These are phyloP conservation scores for Erebia palarica DNA, from an alignment of 2,888 invertebrate species.

Conservation along the genomic window DNA sequence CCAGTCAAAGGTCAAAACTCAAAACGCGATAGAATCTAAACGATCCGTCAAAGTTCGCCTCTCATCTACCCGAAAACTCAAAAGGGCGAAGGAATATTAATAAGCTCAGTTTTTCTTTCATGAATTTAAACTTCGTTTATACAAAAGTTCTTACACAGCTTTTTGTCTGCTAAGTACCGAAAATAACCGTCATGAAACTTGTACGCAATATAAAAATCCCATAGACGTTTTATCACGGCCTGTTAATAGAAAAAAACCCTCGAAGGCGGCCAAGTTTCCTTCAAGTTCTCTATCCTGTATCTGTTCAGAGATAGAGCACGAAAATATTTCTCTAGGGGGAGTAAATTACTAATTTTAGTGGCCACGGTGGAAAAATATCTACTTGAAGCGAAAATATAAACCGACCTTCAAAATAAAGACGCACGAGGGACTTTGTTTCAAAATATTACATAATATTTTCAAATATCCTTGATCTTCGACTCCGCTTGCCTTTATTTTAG, in stretches of 20 bases:
- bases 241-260: slow-evolving; percentile 1
- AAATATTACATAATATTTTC: background rate
- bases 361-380: background rate
- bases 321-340: slow-evolving; percentile 1
- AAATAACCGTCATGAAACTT: background rate
- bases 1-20: too few relatives aligned
- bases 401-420: background rate
- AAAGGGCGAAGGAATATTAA: too few relatives aligned
- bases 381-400: background rate
- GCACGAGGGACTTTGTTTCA: background rate
- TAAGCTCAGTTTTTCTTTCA: too few relatives aligned
- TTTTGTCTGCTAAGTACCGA: background rate
- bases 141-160: background rate
- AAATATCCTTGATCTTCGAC: background rate
- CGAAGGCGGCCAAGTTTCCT: background rate
- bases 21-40: too few relatives aligned
- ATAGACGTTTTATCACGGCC: background rate
- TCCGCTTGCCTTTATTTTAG: background rate
- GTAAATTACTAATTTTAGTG: background rate
- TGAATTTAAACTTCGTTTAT: too few relatives aligned
- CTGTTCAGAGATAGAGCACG: background rate
- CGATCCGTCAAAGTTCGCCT: too few relatives aligned
- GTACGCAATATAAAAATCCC: background rate
- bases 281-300: background rate
- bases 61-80: too few relatives aligned